These are phyloP conservation scores for Crambe crambe DNA, from an alignment of 37 sponge, comb jelly and placozoan genomes.

Conservation along the genomic window DNA sequence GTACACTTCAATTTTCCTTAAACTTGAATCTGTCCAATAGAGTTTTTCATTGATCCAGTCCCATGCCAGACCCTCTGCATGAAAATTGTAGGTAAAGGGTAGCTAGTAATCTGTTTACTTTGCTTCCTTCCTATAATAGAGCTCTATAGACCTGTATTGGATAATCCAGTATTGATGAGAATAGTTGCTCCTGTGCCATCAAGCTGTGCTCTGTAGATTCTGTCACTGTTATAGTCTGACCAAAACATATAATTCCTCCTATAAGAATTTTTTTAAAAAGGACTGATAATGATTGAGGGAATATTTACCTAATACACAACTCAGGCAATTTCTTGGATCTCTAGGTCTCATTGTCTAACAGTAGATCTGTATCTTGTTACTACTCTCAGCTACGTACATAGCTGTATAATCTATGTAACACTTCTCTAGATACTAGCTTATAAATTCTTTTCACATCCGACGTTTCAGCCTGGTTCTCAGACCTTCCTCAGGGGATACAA, in stretches of 20 bases:
- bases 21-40: slow-evolving; percentile 66
- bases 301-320: too few relatives aligned
- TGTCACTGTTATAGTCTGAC: slow-evolving; percentile 11
- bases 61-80: slow-evolving; percentile 58
- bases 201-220: slow-evolving; percentile 7
- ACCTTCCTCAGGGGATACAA: too few relatives aligned
- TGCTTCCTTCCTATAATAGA: neutral
- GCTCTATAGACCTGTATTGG: neutral
- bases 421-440: too few relatives aligned
- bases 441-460: too few relatives aligned
- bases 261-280: too few relatives aligned
- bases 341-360: too few relatives aligned
- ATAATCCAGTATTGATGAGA: neutral
- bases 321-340: too few relatives aligned
- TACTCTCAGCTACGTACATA: too few relatives aligned
- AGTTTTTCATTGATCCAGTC: slow-evolving; percentile 73
- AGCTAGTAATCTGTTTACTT: neutral
- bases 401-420: too few relatives aligned
- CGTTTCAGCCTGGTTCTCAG: too few relatives aligned
- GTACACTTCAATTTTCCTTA: slow-evolving; percentile 14
- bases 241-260: slow-evolving; percentile 19
- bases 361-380: too few relatives aligned
- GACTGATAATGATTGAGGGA: too few relatives aligned
- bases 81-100: neutral
- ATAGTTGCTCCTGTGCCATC: neutral